phyloP scores from a whole-genome alignment of 2,113 vertebrate species.

The Illadopsis cleaveri region DNA sequence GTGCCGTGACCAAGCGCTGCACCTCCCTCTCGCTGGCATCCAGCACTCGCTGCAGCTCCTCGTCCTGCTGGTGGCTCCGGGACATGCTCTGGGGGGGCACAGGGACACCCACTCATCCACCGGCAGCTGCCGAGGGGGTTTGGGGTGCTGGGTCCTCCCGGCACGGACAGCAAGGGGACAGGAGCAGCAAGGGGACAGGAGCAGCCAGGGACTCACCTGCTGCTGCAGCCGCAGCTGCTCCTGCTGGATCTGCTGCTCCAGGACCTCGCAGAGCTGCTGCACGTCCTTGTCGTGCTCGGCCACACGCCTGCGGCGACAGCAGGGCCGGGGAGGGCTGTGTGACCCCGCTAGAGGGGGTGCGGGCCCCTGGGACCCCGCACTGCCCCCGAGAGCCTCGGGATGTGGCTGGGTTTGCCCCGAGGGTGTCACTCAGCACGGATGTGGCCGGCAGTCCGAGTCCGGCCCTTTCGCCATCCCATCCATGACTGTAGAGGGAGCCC shows the following conservation, averaged over 20 bases:
- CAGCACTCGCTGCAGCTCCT: constrained; percentile 62
- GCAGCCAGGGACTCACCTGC: constrained; percentile 45
- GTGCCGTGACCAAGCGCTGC: constrained; percentile 34
- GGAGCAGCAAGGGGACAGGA: neutral
- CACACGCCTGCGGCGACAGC: constrained; percentile 39
- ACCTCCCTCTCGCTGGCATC: constrained; percentile 68
- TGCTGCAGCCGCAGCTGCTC: constrained; percentile 65
- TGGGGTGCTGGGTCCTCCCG: neutral
- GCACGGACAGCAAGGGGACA: neutral
- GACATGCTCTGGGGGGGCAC: constrained; percentile 46
- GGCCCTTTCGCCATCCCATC: neutral
- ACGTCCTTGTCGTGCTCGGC: constrained; percentile 72
- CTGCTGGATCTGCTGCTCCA: constrained; percentile 73
- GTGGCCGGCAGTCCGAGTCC: neutral
- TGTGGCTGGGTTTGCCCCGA: accelerated
- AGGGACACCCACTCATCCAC: accelerated
- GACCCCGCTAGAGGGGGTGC: neutral
- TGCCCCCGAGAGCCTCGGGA: neutral
- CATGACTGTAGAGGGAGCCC: constrained; percentile 15
- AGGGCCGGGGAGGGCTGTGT: neutral
- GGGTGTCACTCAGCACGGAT: neutral
- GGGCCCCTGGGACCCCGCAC: neutral
- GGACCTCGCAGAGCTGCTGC: constrained; percentile 69
- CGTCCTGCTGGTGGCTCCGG: constrained; percentile 13
- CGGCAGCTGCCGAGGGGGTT: neutral